Base-by-base conservation (phyloP, 2,797 vertebrate species). In the Sebastiscus albofasciatus region DNA sequence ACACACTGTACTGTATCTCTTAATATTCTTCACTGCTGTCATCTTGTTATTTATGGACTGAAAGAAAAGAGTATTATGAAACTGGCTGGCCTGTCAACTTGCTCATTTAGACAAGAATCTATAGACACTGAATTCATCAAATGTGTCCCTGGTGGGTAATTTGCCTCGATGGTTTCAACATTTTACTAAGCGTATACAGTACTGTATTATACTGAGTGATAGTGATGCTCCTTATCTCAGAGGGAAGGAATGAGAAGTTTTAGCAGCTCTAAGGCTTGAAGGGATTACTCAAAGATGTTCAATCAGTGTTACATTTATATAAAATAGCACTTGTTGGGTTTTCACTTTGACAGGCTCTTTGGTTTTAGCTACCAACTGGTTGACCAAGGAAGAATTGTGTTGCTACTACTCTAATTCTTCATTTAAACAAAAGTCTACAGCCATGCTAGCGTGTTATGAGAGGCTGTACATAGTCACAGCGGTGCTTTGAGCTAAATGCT, bases 41-140 rank as follows among this genome's bases (percentile, higher is more conserved):
- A 66, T 72, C 39, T 33, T 69, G 34, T 68, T 70, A 72, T 74
- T 70, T 58, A 67, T 69, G 61, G 18, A 64, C 59, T 62, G 58
- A 18, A 69, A 62, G 18, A n/a, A 46, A 58, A 54, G 2, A 52
- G 12, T 22, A 20, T 67, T n/a, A 42, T 24, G 12, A 36, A 52
- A 22, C 12, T 31, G 24, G 31, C 4, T 31, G 52, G 58, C 68
- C 26, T 4, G 22, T 61, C 26, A 64, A 22, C 27, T 42, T 34
- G 16, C 6, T 70, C 12, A 33, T 2, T 42, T 5, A 36, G 29
- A 49, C 1, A 2, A 59, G 11, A 66, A 61, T 55, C 39, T 46
- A 52, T 27, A 4, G 54, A 60, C 14, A 20, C 29, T 20, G 24
- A 75, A 67, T 16, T 62, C 55, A 22, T 71, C 42, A 39, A 39